These are phyloP conservation scores for Apis florea DNA, from an alignment of 1,140 invertebrate species.

Conservation along the genomic window DNA sequence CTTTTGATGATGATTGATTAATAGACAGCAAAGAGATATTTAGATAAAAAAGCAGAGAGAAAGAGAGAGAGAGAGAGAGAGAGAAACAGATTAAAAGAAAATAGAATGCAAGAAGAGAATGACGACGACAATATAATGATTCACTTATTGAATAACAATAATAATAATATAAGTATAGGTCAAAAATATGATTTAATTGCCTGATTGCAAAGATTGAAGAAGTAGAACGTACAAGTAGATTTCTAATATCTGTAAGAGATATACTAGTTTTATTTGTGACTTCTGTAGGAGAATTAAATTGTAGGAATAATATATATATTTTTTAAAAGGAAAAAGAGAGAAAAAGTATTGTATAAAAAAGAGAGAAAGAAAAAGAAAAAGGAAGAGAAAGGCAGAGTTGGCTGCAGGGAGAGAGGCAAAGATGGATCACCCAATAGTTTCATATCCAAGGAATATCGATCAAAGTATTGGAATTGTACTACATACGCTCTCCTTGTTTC, in stretches of 20 bases:
- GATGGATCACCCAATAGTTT: neutral
- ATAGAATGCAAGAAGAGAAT: neutral
- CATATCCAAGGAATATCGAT: conserved; percentile 29
- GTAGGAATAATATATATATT: neutral
- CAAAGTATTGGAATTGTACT: conserved; percentile 54
- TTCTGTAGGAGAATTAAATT: neutral
- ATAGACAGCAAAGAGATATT: neutral
- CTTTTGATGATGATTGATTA: neutral
- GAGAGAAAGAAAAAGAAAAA: neutral
- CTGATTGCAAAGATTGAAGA: neutral
- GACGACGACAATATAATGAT: conserved; percentile 9
- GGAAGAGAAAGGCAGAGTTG: neutral
- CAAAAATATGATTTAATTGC: neutral
- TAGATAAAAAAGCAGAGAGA: neutral
- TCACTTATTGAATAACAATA: neutral
- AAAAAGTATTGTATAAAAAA: neutral
- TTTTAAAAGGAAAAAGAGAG: neutral
- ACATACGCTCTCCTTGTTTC: conserved; percentile 16
- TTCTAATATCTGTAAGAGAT: neutral
- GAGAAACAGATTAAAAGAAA: too few species aligned
- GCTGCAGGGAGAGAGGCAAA: neutral
- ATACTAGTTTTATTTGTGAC: neutral
- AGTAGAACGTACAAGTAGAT: neutral
- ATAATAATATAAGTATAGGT: conserved; percentile 1
- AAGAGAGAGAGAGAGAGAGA: neutral